Evolutionary conservation across 2,888 invertebrate species (phyloP).

Genomic region (Smittia aterrima): DNA sequence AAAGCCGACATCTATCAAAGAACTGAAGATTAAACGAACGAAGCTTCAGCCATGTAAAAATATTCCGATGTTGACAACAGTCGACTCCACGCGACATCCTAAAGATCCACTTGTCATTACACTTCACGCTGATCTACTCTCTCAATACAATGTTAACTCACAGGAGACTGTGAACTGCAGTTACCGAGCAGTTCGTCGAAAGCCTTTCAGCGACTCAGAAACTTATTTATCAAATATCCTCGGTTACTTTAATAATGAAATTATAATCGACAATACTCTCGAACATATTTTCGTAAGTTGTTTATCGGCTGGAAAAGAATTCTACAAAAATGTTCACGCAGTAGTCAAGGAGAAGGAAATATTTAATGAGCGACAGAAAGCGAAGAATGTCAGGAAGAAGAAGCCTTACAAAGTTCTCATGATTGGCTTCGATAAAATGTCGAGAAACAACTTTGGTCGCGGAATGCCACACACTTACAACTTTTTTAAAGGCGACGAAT

Average conservation of each 20-base stretch:
- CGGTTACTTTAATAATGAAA: not conserved
- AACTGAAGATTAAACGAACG: not conserved
- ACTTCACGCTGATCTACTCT: not conserved
- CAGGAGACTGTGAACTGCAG: not conserved
- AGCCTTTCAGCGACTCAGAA: not conserved
- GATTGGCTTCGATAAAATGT: slow-evolving; percentile 83
- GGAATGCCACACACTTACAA: slow-evolving; percentile 70
- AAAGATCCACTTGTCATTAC: not conserved
- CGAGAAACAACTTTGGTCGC: slow-evolving; percentile 71
- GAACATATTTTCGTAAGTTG: not conserved
- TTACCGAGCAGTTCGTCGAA: not conserved
- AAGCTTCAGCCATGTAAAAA: not conserved
- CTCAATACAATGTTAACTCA: not conserved
- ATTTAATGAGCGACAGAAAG: not conserved
- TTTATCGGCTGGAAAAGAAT: not conserved
- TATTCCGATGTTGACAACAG: not conserved
- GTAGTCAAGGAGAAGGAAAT: not conserved
- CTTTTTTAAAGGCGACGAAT: slow-evolving; percentile 65
- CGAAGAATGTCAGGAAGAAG: slow-evolving; percentile 43
- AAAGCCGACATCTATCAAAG: not conserved
- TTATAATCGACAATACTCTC: not conserved
- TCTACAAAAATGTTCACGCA: not conserved
- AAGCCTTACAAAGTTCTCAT: slow-evolving; percentile 66
- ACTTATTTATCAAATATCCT: not conserved
- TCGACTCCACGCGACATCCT: not conserved